A percentile compares a stretch with the other conserved stretches of the same genome.
phyloP scores from a whole-genome alignment of 1,140 invertebrate species.

The Nasonia longicornis region DNA sequence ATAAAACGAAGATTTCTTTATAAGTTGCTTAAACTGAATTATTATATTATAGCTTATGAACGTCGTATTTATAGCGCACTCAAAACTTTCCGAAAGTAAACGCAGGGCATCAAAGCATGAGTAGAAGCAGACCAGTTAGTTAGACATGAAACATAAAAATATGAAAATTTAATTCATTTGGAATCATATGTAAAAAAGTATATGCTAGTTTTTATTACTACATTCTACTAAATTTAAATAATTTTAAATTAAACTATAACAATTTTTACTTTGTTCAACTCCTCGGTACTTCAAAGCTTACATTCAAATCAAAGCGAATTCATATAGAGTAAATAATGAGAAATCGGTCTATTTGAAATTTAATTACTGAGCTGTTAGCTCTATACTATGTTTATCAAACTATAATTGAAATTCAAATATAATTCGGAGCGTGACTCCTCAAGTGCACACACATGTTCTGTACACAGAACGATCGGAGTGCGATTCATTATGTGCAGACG shows the following conservation, averaged over 20 bases:
- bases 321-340: too few species aligned
- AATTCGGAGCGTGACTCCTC: neutral
- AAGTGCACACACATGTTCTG: neutral
- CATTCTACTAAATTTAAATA: neutral
- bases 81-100: conserved; percentile 25
- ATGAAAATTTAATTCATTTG: conserved; percentile 2
- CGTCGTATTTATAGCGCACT: conserved; percentile 22
- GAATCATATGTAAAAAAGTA: neutral
- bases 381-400: neutral
- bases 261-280: too few species aligned
- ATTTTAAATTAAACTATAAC: too few species aligned
- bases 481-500: neutral
- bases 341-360: too few species aligned
- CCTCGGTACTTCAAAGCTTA: too few species aligned
- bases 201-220: too few species aligned
- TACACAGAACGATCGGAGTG: neutral
- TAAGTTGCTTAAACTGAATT: neutral
- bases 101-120: conserved; percentile 24
- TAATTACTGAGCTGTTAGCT: neutral
- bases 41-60: conserved; percentile 20
- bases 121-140: conserved; percentile 30
- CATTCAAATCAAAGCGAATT: too few species aligned
- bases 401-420: neutral
- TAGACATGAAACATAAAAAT: conserved; percentile 29
- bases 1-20: conserved; percentile 21